Evolutionary conservation across 2,888 invertebrate species (phyloP).

Genomic region (Scaptomyza parva): DNA sequence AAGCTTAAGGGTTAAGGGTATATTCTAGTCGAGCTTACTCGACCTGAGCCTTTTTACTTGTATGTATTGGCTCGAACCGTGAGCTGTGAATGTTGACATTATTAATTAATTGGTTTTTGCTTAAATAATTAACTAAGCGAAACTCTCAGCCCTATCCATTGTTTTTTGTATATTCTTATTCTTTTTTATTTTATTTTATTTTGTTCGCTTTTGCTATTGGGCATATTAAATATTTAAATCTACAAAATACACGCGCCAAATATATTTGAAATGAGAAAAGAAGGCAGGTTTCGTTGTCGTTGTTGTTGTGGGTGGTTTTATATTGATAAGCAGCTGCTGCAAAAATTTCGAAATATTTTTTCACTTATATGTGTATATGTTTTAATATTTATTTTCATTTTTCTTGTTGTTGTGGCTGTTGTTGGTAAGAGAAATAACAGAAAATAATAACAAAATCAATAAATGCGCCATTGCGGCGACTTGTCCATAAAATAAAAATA

Average conservation of each 20-base stretch:
- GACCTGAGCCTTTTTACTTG: too few species aligned
- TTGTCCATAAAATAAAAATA: constrained; percentile 69
- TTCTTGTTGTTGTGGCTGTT: not conserved
- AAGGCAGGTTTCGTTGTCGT: not conserved
- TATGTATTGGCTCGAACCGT: not conserved
- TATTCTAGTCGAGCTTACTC: too few species aligned
- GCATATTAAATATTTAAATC: constrained; percentile 75
- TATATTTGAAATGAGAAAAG: constrained; percentile 38
- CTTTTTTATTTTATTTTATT: constrained; percentile 23
- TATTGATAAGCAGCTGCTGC: constrained; percentile 30
- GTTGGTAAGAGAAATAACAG: not conserved
- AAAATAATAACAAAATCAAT: constrained; percentile 73
- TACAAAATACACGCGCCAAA: constrained; percentile 29
- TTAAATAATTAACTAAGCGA: constrained; percentile 53
- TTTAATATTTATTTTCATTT: constrained; percentile 30
- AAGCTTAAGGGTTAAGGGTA: too few species aligned
- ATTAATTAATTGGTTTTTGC: constrained; percentile 76
- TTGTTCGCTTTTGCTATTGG: constrained; percentile 32
- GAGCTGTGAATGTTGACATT: constrained; percentile 69
- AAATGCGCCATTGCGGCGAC: constrained; percentile 67
- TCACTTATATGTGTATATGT: constrained; percentile 20
- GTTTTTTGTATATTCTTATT: not conserved
- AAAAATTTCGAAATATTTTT: constrained; percentile 24
- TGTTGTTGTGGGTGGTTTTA: too few species aligned
- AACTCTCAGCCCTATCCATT: constrained; percentile 20